Evolutionary conservation across 2,797 vertebrate genomes (phyloP).

Genomic region (Paramormyrops hopkinsi): DNA sequence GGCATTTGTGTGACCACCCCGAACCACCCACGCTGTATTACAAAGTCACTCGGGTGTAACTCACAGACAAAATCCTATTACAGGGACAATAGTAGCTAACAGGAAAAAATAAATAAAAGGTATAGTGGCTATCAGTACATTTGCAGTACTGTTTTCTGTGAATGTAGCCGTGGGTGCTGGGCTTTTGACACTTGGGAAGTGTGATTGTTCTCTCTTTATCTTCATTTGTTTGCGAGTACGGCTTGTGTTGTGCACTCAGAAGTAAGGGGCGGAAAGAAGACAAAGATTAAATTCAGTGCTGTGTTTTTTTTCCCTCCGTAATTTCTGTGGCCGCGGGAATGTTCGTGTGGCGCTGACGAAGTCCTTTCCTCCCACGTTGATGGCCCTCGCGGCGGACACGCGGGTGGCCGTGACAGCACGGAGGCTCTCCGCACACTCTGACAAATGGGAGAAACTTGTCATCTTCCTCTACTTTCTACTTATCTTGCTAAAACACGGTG

Average conservation of each 20-base stretch:
- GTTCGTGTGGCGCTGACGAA: background rate
- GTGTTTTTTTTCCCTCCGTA: background rate
- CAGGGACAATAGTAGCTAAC: background rate
- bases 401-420: background rate
- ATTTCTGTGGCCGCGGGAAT: background rate
- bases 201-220: background rate
- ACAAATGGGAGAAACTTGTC: background rate
- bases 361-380: background rate
- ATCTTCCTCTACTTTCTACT: background rate
- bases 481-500: background rate
- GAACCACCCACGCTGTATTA: background rate
- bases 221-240: background rate
- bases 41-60: background rate
- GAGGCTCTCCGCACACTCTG: background rate
- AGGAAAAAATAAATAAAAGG: background rate
- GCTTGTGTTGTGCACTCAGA: background rate
- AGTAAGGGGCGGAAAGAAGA: background rate
- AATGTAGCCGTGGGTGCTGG: background rate
- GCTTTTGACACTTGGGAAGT: background rate
- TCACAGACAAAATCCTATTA: conserved; percentile 1
- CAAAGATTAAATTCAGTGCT: background rate
- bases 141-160: background rate
- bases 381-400: background rate
- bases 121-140: background rate
- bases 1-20: background rate